Conservation (phyloP, 2,888 invertebrate genomes). For the Pycnomerus fuliginosus region DNA sequence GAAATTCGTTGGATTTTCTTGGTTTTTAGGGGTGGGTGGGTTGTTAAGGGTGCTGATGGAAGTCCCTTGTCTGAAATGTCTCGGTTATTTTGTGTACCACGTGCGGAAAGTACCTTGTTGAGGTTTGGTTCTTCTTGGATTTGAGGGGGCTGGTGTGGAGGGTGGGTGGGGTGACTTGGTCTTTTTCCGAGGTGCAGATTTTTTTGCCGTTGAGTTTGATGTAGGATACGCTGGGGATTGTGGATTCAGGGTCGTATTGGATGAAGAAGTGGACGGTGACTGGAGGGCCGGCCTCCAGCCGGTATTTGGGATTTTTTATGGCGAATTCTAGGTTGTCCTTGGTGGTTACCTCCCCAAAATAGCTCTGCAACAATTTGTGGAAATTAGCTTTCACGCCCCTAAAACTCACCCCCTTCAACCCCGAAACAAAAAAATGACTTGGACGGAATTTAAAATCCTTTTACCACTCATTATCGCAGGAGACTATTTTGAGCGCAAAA, state of each 20-base stretch:
- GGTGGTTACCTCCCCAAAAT: conserved; percentile 60
- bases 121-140: no score
- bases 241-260: conserved; percentile 56
- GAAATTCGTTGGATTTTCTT: conserved; percentile 26
- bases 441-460: no score
- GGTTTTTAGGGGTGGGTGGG: conserved; percentile 9
- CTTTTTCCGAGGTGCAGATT: conserved; percentile 53
- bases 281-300: conserved; percentile 59
- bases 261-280: conserved; percentile 61
- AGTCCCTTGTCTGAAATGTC: no score
- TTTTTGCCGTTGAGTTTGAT: conserved; percentile 61
- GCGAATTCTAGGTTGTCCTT: conserved; percentile 61
- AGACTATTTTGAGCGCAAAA: no score
- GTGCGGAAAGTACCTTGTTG: no score
- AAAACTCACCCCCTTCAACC: no score
- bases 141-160: conserved; percentile 22
- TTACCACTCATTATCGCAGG: no score
- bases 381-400: no score
- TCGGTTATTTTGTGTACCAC: no score
- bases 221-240: conserved; percentile 54
- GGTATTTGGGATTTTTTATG: conserved; percentile 60
- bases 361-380: conserved; percentile 47
- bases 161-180: conserved; percentile 8
- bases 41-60: no score
- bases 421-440: no score